These are phyloP conservation scores for Polypedilum vanderplanki DNA, from an alignment of 1,140 invertebrate genomes.

Conservation along the genomic window DNA sequence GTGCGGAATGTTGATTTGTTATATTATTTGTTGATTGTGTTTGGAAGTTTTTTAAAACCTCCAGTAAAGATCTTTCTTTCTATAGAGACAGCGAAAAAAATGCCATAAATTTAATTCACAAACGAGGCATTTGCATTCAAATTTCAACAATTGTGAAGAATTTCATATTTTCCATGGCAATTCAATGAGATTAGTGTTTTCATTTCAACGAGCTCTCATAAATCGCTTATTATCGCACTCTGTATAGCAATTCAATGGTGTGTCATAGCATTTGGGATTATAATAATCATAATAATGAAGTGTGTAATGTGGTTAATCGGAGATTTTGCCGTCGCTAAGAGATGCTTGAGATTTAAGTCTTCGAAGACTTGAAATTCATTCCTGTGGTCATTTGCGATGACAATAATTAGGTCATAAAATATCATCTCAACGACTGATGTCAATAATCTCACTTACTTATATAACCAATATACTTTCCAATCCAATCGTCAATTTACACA, in stretches of 20 bases:
- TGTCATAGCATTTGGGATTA: conserved; percentile 5
- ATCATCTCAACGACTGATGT: not conserved
- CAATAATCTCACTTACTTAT: not conserved
- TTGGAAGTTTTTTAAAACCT: not conserved
- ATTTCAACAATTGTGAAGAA: not conserved
- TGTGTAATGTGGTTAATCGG: conserved; percentile 25
- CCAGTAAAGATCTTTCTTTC: not conserved
- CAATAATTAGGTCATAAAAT: conserved; percentile 14
- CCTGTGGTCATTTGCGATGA: not conserved
- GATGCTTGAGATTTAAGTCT: too few relatives aligned
- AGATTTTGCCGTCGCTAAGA: not conserved
- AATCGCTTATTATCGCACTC: not conserved
- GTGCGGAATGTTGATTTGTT: conserved; percentile 27
- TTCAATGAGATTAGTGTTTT: not conserved
- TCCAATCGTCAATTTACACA: not conserved
- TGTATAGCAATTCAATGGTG: not conserved
- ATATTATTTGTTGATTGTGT: conserved; percentile 26
- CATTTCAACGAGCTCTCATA: not conserved
- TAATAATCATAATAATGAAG: conserved; percentile 23
- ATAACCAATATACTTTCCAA: too few relatives aligned
- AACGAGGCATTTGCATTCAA: conserved; percentile 11
- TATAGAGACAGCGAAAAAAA: not conserved
- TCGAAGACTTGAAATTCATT: not conserved
- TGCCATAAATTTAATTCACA: conserved; percentile 7
- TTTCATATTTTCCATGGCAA: not conserved